These are phyloP conservation scores for Volucella zonaria DNA, from an alignment of 2,888 invertebrate species.

Conservation along the genomic window DNA sequence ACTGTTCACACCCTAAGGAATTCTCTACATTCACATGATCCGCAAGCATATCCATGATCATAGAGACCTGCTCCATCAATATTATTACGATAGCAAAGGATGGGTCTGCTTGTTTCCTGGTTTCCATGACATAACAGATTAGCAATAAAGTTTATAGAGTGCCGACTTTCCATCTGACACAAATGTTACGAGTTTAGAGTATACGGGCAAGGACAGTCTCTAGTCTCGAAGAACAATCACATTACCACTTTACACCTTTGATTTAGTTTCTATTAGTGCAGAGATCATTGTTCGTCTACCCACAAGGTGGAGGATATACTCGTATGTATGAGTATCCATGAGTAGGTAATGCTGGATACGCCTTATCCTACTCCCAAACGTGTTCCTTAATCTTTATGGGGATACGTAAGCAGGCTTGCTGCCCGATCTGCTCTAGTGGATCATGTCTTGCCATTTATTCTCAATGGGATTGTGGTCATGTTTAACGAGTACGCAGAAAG, in stretches of 20 bases:
- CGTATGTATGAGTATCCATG: too few relatives aligned
- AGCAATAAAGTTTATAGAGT: constrained; percentile 35
- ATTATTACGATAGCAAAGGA: constrained; percentile 33
- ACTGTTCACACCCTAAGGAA: constrained; percentile 55
- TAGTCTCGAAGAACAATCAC: constrained; percentile 1
- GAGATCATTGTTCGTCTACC: constrained; percentile 42
- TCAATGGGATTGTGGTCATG: constrained; percentile 12
- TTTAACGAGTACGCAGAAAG: constrained; percentile 12
- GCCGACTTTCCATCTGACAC: constrained; percentile 13
- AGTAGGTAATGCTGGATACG: not conserved
- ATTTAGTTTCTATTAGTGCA: constrained; percentile 39
- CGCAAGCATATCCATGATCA: constrained; percentile 20
- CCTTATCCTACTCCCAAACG: constrained; percentile 13
- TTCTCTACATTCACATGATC: constrained; percentile 30
- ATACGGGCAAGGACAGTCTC: constrained; percentile 39
- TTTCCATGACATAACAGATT: constrained; percentile 60
- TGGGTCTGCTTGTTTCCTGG: constrained; percentile 39
- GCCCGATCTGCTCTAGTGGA: constrained; percentile 4
- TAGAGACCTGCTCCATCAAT: constrained; percentile 37
- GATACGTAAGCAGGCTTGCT: constrained; percentile 2
- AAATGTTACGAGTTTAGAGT: not conserved
- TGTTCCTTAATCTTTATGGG: constrained; percentile 16
- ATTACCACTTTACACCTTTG: constrained; percentile 8
- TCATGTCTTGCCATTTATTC: constrained; percentile 35
- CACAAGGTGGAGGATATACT: constrained; percentile 10